A percentile compares a stretch with the other conserved stretches of the same genome.
These are phyloP conservation scores for Hymenopus coronatus DNA, from an alignment of 2,888 invertebrate genomes.

Conservation along the genomic window DNA sequence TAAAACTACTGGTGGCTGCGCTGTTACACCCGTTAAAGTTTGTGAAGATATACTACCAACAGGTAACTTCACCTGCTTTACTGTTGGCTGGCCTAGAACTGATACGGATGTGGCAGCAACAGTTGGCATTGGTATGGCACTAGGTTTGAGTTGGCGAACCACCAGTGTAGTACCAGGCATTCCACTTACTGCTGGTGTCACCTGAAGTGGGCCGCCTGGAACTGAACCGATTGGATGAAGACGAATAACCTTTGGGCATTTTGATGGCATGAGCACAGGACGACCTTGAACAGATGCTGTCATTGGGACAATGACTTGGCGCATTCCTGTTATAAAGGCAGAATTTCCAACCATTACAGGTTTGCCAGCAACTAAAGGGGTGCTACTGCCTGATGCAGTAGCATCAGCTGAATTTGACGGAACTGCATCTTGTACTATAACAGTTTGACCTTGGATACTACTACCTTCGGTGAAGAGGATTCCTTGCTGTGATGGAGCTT, in stretches of 20 bases:
- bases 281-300: conserved; percentile 34
- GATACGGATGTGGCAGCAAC: conserved; percentile 23
- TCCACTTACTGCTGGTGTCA: conserved; percentile 24
- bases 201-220: conserved; percentile 36
- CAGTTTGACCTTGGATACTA: conserved; percentile 38
- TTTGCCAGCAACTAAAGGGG: conserved; percentile 38
- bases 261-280: conserved; percentile 35
- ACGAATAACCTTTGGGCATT: conserved; percentile 37
- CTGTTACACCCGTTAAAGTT: conserved; percentile 45
- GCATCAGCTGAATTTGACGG: conserved; percentile 39
- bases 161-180: conserved; percentile 32
- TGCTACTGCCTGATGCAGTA: conserved; percentile 38
- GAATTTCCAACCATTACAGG: conserved; percentile 39
- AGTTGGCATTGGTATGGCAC: conserved; percentile 12
- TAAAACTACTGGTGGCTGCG: conserved; percentile 48
- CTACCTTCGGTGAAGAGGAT: conserved; percentile 38
- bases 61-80: conserved; percentile 36
- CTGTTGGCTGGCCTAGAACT: conserved; percentile 32
- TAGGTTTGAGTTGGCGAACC: conserved; percentile 32
- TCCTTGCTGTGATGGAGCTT: conserved; percentile 31
- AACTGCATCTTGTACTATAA: conserved; percentile 42
- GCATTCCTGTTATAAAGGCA: conserved; percentile 35
- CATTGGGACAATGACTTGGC: conserved; percentile 36
- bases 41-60: conserved; percentile 46
- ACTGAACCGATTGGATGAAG: conserved; percentile 39